phyloP scores from a whole-genome alignment of 2,113 vertebrate species.

The Gobiocypris rarus region DNA sequence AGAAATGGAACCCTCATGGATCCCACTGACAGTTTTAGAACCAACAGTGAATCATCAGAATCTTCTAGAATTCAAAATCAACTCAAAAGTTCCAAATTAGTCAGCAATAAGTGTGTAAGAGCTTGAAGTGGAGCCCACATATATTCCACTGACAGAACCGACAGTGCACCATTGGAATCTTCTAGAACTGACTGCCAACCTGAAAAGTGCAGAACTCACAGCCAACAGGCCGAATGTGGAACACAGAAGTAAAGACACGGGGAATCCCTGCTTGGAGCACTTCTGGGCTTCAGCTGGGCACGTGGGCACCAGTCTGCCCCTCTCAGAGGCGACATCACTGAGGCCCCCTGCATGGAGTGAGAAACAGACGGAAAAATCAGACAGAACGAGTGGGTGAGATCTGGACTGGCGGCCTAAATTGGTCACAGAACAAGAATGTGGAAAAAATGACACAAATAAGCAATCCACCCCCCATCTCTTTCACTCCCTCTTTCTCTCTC shows the following conservation, averaged over 20 bases:
- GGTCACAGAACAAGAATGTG: conserved; percentile 43
- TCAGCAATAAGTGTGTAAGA: neutral
- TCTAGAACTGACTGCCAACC: neutral
- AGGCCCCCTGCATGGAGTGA: neutral
- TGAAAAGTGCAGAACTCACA: neutral
- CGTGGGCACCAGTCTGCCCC: neutral
- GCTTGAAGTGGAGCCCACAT: too few species aligned
- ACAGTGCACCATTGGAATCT: neutral
- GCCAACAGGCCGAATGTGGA: neutral
- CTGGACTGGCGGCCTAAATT: conserved; percentile 25
- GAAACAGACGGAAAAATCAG: conserved; percentile 16
- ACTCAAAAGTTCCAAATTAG: too few species aligned
- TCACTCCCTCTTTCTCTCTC: neutral
- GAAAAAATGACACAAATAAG: conserved; percentile 45
- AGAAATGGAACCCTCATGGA: neutral
- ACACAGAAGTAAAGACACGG: neutral
- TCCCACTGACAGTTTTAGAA: neutral
- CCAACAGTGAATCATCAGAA: neutral
- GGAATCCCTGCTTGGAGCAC: conserved; percentile 3
- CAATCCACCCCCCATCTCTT: conserved; percentile 17
- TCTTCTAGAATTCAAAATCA: neutral
- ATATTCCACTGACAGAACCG: neutral
- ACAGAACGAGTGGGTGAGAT: conserved; percentile 13
- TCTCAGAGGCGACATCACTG: conserved; percentile 8
- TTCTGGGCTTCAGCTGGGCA: neutral